These are phyloP conservation scores for Petroica traversi DNA, from an alignment of 2,113 vertebrate species.

Conservation along the genomic window DNA sequence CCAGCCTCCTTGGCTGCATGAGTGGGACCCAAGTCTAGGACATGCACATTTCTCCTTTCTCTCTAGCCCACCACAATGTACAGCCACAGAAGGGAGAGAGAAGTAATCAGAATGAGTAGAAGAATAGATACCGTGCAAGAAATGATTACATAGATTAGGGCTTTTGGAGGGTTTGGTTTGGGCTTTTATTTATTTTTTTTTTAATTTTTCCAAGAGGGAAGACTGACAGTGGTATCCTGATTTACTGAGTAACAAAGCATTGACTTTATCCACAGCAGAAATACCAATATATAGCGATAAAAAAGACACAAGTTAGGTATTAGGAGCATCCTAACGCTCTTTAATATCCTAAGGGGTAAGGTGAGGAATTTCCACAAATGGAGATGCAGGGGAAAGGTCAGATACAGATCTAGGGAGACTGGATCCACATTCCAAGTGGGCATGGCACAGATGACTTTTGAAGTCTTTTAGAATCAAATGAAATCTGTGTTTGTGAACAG, in stretches of 20 bases:
- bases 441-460: background rate
- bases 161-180: background rate
- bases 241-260: background rate
- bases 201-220: background rate
- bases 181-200: background rate
- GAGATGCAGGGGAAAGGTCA: background rate
- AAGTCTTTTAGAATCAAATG: background rate
- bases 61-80: background rate
- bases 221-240: background rate
- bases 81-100: background rate
- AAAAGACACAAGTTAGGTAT: background rate
- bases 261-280: background rate
- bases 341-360: background rate
- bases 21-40: background rate
- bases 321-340: background rate
- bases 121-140: background rate
- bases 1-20: fast-evolving
- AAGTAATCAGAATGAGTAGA: background rate
- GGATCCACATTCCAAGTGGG: background rate
- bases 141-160: background rate
- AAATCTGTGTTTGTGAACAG: background rate
- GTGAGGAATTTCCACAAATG: background rate
- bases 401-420: background rate
- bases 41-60: background rate
- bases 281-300: background rate